Evolutionary conservation across 2,113 vertebrate genomes (phyloP), one percentile per base, ranked within the genome.

Genomic region (Chaenocephalus aceratus): DNA sequence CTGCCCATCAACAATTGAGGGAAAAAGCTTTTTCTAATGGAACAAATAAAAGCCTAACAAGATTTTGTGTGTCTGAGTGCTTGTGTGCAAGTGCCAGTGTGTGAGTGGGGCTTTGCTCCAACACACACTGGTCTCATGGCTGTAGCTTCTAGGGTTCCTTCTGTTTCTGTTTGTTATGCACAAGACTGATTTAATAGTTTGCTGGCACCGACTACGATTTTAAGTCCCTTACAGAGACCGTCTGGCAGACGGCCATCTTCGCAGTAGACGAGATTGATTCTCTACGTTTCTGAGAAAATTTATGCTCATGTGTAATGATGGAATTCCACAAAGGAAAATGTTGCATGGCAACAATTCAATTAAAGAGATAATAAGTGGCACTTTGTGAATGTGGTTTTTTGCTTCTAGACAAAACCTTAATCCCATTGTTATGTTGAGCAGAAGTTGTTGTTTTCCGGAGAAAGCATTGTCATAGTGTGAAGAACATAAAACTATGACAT

Each of bases 281-380:
- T 75, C 13, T 61, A 23, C n/a, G 53, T 89, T 81, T 78, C 72
- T 23, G 64, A 71, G 48, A 86, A 77, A 66, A 86, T 76, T 73
- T 65, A 62, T 72, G 52, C 70, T 72, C 59, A 23, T 46, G 74
- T 84, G 70, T 75, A 69, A 82, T 86, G 77, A 78, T 67, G 49
- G 66, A 88, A 84, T 77, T 80, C 44, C 63, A 76, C 73, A 73
- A 70, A 86, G 75, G 68, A 60, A 86, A 80, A 80, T 80, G 56
- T 76, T 86, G 80, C 88, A 69, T 91, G 80, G 87, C 83, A 90
- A 88, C 87, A 80, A 79, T 82, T 88, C 49, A 75, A 80, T 77
- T 73, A 65, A 60, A 36, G 14, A 58, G 56, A 80, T 65, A 45
- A 73, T 76, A 51, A 87, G 48, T 75, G 86, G 82, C 51, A 46